Conservation (phyloP, 2,888 invertebrate genomes). For the Chrysina gloriosa region DNA sequence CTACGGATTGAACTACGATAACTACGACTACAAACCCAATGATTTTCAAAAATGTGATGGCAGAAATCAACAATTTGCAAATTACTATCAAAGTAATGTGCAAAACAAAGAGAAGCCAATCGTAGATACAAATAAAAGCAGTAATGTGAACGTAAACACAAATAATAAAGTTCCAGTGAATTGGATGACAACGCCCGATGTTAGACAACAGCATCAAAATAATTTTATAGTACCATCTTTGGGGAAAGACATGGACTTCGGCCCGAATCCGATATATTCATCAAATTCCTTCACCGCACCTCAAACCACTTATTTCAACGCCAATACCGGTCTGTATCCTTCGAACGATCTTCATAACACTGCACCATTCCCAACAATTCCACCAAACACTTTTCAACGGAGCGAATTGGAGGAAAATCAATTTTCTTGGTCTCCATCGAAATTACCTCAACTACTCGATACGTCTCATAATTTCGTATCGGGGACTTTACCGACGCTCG, state of each 20-base stretch:
- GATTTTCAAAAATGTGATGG: conserved; percentile 40
- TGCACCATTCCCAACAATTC: conserved; percentile 24
- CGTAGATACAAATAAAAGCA: conserved; percentile 1
- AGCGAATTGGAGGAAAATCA: conserved; percentile 64
- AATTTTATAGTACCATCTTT: conserved; percentile 66
- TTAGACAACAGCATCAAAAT: conserved; percentile 57
- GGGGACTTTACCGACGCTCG: conserved; percentile 71
- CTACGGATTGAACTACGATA: conserved; percentile 58
- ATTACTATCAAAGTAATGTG: conserved; percentile 31
- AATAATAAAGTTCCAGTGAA: conserved; percentile 67
- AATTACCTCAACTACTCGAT: conserved; percentile 64
- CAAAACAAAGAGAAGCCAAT: conserved; percentile 14
- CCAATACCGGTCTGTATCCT: conserved; percentile 51
- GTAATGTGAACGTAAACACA: conserved; percentile 8
- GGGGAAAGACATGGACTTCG: conserved; percentile 51
- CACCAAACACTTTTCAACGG: conserved; percentile 53
- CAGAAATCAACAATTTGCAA: conserved; percentile 36
- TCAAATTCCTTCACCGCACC: conserved; percentile 52
- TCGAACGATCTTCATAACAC: conserved; percentile 50
- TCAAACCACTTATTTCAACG: conserved; percentile 55
- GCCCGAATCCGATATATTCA: conserved; percentile 53
- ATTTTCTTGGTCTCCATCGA: conserved; percentile 71
- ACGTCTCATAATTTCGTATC: conserved; percentile 64
- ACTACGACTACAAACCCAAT: conserved; percentile 53
- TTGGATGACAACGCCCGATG: conserved; percentile 73